Conservation (phyloP, 2,113 vertebrate species). For the Haplochromis vanheusdeni region DNA sequence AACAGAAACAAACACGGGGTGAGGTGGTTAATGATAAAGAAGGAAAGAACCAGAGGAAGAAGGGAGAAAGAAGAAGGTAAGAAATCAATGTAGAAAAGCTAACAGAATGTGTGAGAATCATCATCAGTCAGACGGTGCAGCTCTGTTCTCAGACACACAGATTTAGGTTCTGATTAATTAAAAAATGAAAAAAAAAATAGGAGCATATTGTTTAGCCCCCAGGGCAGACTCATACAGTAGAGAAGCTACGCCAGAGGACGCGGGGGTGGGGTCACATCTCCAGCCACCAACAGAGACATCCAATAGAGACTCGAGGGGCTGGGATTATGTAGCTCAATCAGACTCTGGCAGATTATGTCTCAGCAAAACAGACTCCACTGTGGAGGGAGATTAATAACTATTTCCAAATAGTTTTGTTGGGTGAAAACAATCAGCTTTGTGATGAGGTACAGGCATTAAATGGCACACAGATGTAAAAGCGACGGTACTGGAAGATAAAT, state of each 20-base stretch:
- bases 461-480: conserved; percentile 60
- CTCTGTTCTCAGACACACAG: neutral
- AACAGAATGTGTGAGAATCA: neutral
- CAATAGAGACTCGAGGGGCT: neutral
- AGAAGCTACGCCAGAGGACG: conserved; percentile 62
- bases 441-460: conserved; percentile 40
- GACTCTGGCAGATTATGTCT: conserved; percentile 68
- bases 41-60: neutral
- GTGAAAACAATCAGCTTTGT: conserved; percentile 62
- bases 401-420: conserved; percentile 50
- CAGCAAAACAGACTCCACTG: conserved; percentile 56
- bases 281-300: conserved; percentile 21
- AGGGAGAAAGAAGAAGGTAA: neutral
- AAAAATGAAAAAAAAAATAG: conserved; percentile 14
- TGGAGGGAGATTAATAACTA: conserved; percentile 53
- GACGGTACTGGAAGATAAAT: conserved; percentile 31
- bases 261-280: conserved; percentile 41
- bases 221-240: conserved; percentile 75
- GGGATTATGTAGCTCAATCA: conserved; percentile 71
- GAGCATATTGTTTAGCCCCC: conserved; percentile 72
- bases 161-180: conserved; percentile 62
- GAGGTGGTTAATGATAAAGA: neutral
- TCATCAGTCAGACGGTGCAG: neutral
- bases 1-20: neutral
- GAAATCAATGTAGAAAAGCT: neutral